phyloP scores from a whole-genome alignment of 2,888 invertebrate genomes.

The Xanthorhoe spadicearia region DNA sequence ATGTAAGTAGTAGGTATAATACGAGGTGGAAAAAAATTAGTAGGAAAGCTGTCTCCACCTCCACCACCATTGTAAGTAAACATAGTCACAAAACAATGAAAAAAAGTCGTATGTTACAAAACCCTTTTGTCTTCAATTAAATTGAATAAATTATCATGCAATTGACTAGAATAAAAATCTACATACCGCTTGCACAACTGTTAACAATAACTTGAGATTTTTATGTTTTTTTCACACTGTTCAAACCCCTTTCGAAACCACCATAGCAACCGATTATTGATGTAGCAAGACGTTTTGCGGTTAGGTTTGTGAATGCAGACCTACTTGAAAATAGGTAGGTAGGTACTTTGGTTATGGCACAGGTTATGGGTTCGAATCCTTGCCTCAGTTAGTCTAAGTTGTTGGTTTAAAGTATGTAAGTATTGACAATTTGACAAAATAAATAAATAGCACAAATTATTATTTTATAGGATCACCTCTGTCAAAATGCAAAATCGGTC shows the following conservation, averaged over 20 bases:
- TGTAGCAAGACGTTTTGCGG: slow-evolving; percentile 4
- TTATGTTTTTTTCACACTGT: slow-evolving; percentile 38
- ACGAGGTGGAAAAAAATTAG: too few species aligned
- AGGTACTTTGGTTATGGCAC: too few species aligned
- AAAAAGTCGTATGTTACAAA: background rate
- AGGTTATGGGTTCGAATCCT: too few species aligned
- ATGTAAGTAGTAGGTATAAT: too few species aligned
- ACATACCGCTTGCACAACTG: slow-evolving; percentile 20
- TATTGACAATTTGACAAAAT: too few species aligned
- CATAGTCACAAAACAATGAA: background rate
- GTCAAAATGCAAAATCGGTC: too few species aligned
- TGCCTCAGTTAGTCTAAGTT: too few species aligned
- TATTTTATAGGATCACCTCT: too few species aligned
- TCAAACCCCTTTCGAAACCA: background rate
- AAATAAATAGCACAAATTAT: too few species aligned
- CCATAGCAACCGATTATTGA: slow-evolving; percentile 26
- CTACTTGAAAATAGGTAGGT: background rate
- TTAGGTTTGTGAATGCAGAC: background rate
- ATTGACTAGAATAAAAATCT: slow-evolving; percentile 5
- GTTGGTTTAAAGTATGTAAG: too few species aligned
- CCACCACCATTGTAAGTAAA: background rate
- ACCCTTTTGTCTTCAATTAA: slow-evolving; percentile 2
- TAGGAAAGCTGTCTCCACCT: too few species aligned
- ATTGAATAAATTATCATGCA: slow-evolving; percentile 22
- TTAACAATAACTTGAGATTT: slow-evolving; percentile 22